phyloP scores from a whole-genome alignment of 2,113 vertebrate species.

The Coptodon bakossiorum region DNA sequence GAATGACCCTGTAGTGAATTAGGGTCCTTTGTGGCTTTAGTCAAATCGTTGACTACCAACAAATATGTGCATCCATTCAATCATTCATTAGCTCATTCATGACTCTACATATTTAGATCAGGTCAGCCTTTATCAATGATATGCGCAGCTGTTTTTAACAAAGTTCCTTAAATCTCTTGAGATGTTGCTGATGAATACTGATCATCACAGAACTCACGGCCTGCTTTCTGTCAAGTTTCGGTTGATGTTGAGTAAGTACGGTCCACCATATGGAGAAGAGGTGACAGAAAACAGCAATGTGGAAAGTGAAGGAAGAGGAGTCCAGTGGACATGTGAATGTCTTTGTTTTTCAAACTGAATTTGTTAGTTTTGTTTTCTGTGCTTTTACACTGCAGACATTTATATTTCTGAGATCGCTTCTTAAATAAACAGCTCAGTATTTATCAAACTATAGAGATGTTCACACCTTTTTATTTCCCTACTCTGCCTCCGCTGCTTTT shows the following conservation, averaged over 20 bases:
- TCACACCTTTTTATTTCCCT: neutral
- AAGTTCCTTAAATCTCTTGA: neutral
- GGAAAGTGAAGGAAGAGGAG: neutral
- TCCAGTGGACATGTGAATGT: neutral
- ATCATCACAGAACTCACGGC: neutral
- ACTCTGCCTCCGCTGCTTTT: neutral
- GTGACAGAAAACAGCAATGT: neutral
- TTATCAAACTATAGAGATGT: neutral
- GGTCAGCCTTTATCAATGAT: neutral
- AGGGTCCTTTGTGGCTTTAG: no score
- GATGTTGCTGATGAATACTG: neutral
- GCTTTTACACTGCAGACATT: neutral
- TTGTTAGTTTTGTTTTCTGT: neutral
- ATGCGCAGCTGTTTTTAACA: fast-evolving
- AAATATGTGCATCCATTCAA: no score
- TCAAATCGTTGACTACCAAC: no score
- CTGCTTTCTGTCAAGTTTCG: neutral
- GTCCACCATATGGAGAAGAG: neutral
- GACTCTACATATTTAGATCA: neutral
- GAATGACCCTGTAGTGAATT: neutral
- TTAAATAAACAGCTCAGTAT: neutral
- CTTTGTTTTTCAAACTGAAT: neutral
- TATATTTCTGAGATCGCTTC: neutral
- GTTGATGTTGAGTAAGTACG: neutral
- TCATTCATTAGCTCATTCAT: no score